A percentile compares a stretch with the other conserved stretches of the same genome.
Evolutionary conservation across 1,140 invertebrate species (phyloP).

Genomic region (Drepana arcuata): DNA sequence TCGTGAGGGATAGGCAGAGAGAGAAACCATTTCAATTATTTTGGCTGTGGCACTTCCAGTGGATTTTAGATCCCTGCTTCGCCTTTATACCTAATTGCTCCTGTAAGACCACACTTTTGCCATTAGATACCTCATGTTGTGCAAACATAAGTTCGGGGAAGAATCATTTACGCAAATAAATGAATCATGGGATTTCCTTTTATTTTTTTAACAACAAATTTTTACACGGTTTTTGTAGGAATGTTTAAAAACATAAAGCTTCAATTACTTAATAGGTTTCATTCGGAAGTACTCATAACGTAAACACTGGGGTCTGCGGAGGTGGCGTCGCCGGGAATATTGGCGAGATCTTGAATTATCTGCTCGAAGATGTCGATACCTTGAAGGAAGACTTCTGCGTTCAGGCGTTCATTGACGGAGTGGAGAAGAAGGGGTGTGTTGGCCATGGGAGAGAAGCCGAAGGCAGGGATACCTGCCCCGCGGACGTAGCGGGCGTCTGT

Average conservation of each 20-base stretch:
- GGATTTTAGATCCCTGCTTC: background rate
- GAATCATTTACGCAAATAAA: background rate
- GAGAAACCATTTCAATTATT: too few species aligned
- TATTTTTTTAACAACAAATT: too few species aligned
- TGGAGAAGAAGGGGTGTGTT: slow-evolving; percentile 20
- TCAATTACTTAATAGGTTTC: too few species aligned
- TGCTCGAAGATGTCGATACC: slow-evolving; percentile 20
- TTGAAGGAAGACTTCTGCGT: slow-evolving; percentile 11
- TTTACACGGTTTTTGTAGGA: too few species aligned
- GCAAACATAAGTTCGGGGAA: too few species aligned
- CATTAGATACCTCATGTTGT: too few species aligned
- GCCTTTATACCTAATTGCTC: slow-evolving; percentile 12
- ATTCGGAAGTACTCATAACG: too few species aligned
- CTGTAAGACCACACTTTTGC: too few species aligned
- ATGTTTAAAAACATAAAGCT: too few species aligned
- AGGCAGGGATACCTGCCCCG: slow-evolving; percentile 16
- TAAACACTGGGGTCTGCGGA: slow-evolving; percentile 3
- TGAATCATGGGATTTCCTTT: background rate
- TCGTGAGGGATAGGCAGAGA: too few species aligned
- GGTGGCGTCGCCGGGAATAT: slow-evolving; percentile 4
- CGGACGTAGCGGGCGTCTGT: slow-evolving; percentile 25
- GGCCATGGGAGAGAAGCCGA: slow-evolving; percentile 25
- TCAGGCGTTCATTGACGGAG: slow-evolving; percentile 18
- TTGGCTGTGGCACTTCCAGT: slow-evolving; percentile 2
- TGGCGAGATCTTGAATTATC: slow-evolving; percentile 8